Evolutionary conservation across 2,888 invertebrate genomes (phyloP).

Genomic region (Julus scanicus): DNA sequence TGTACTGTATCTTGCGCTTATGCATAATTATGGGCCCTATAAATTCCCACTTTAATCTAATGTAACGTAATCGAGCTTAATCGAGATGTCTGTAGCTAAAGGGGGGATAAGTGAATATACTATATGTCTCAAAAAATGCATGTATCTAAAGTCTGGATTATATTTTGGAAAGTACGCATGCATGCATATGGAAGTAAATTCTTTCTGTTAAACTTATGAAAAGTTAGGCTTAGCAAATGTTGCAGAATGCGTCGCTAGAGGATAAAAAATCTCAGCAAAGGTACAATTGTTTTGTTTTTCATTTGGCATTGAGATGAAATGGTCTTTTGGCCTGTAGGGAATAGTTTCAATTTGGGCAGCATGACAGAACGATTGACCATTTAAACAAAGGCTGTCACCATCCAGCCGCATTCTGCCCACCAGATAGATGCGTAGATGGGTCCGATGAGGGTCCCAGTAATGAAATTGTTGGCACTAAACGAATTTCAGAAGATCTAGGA

Average conservation of each 20-base stretch:
- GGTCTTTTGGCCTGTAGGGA: not conserved
- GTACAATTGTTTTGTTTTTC: conserved; percentile 27
- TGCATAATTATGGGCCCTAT: too few species aligned
- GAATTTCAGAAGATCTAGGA: conserved; percentile 12
- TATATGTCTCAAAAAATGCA: not conserved
- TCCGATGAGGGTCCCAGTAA: conserved; percentile 16
- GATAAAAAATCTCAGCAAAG: not conserved
- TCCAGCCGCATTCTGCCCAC: not conserved
- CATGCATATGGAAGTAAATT: not conserved
- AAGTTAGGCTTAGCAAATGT: not conserved
- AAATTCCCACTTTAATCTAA: too few species aligned
- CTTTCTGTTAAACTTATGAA: not conserved
- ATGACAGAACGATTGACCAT: conserved; percentile 24
- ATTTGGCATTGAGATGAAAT: conserved; percentile 16
- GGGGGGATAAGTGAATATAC: too few species aligned
- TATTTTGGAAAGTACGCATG: not conserved
- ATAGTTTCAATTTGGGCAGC: conserved; percentile 21
- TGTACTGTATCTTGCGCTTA: too few species aligned
- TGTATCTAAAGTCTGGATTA: not conserved
- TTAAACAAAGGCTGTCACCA: conserved; percentile 24
- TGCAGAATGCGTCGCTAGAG: not conserved
- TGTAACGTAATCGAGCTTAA: too few species aligned
- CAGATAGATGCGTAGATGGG: not conserved
- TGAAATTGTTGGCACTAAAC: conserved; percentile 35
- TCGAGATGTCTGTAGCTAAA: too few species aligned